These are phyloP conservation scores for Bombus cullumanus DNA, from an alignment of 1,140 invertebrate species.

Conservation along the genomic window DNA sequence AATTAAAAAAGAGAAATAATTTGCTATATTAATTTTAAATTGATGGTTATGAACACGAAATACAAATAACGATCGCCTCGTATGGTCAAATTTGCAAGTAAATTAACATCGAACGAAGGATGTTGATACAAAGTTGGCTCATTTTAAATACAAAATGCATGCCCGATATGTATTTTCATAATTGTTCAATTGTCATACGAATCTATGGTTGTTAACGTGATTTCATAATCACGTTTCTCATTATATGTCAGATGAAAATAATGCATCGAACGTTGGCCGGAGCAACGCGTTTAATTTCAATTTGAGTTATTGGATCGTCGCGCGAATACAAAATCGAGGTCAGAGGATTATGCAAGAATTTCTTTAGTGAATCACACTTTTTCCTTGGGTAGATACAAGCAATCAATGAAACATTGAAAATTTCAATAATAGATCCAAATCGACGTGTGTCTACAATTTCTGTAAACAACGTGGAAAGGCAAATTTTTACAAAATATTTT, in stretches of 20 bases:
- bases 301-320: slow-evolving; percentile 11
- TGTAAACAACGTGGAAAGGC: neutral
- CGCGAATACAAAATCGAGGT: slow-evolving; percentile 31
- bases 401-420: neutral
- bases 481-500: neutral
- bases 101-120: slow-evolving; percentile 42
- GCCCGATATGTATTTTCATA: neutral
- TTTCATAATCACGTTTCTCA: neutral
- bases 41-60: slow-evolving; percentile 3
- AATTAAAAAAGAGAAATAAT: neutral
- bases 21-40: neutral
- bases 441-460: neutral
- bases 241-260: neutral
- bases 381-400: neutral
- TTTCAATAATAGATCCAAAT: neutral
- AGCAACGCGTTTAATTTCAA: neutral
- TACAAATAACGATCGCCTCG: slow-evolving; percentile 6
- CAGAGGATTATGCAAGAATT: slow-evolving; percentile 37
- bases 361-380: neutral
- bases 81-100: slow-evolving; percentile 57
- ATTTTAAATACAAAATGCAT: slow-evolving; percentile 38
- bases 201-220: neutral
- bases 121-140: slow-evolving; percentile 27
- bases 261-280: neutral
- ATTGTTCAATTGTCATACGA: slow-evolving; percentile 21